Evolutionary conservation across 2,888 invertebrate species (phyloP), one percentile per base, ranked within the genome.

Genomic region (Xanthia togata): DNA sequence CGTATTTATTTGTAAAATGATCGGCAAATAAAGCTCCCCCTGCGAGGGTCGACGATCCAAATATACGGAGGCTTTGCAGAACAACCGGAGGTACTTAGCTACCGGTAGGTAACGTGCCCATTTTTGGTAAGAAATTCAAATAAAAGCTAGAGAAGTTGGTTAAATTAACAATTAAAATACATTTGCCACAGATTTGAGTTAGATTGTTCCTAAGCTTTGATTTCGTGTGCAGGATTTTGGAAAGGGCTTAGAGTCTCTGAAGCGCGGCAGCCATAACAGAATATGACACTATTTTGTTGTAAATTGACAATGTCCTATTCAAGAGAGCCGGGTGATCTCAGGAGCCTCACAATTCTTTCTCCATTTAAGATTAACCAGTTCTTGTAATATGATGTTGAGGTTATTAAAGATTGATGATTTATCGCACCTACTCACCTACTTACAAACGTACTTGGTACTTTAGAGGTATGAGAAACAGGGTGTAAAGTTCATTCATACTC

Each of bases 1-100:
- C 82, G 86, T 92, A 93, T 93, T 93, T 95, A 95, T 94, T 95
- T 94, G 95, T 94, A 94, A 95, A 95, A 95, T 94, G 93, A 95
- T 95, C 95, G 91, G 91, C 95, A 95, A 95, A 94, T 92, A 95
- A 89, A 74, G 81, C 88, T 87, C 92, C 84, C 84, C 82, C 71
- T 62, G 83, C 75, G 81, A 82, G 91, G 92, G 90, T 81, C 60
- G 88, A 38, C 75, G 68, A 71, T 72, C 47, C 85, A 87, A 89
- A 90, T 89, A 90, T 89, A 89, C 89, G 86, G 83, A 76, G 88
- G 86, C 88, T 87, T 89, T 87, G 86, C 71, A 77, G 73, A 77
- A 69, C 55, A 71, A 72, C 50, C 38, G 4, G 68, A 50, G 76
- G 63, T 65, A 82, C 59, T 76, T 75, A 60, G 11, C n/a, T 41